Evolutionary conservation across 2,113 vertebrate genomes (phyloP), one percentile per base, ranked within the genome.

Genomic region (Coregonus clupeaformis): DNA sequence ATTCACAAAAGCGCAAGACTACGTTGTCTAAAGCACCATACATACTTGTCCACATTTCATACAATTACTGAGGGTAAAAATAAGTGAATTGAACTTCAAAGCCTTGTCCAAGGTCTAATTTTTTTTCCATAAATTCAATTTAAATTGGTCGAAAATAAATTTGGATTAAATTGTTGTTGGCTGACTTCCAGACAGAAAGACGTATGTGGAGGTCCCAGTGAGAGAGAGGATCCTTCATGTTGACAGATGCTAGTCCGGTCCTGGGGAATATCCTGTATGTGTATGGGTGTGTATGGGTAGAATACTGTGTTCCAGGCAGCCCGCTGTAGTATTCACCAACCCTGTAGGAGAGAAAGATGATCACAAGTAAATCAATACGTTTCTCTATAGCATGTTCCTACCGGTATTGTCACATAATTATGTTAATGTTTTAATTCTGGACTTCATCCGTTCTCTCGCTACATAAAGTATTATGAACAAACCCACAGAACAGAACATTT

Each of bases 21-120:
- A 68, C 27, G 77, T 72, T 75, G 75, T 85, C 65, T 27, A 74
- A 68, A 86, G 85, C 83, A 85, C 69, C 85, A 62, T 81, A 66
- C 63, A 77, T 22, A 82, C 72, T 71, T 71, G 80, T 76, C 63
- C 16, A 24, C 29, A 52, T 74, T 60, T 20, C 75, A 70, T 63
- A 70, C 69, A 69, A 75, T 79, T 75, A 83, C 75, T 78, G 79
- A 80, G 91, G 77, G 87, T 91, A 85, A 90, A 82, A 84, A 74
- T 68, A 24, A 24, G 30, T 45, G 67, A 25, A 57, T 30, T 36
- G 24, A 79, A 80, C 75, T 30, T 47, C 65, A 82, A 80, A 91
- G 76, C 82, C 2, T 67, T 29, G 16, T 29, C 29, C 20, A 18
- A 36, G 16, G 30, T 14, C 18, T 32, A 67, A 65, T 27, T 42